phyloP scores from a whole-genome alignment of 2,797 vertebrate genomes.

The Cynopterus sphinx region DNA sequence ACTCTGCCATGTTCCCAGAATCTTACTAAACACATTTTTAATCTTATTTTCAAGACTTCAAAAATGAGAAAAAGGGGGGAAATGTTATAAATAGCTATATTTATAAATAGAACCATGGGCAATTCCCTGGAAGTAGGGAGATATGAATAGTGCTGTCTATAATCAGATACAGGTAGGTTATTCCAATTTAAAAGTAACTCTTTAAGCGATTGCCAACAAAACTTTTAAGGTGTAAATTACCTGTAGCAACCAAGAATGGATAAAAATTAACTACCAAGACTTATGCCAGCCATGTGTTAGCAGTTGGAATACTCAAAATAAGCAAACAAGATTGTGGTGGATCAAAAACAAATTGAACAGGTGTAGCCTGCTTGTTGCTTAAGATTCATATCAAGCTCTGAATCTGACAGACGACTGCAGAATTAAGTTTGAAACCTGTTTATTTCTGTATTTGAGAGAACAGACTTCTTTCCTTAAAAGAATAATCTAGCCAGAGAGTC shows the following conservation, averaged over 20 bases:
- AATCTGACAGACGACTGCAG: background rate
- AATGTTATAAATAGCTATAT: background rate
- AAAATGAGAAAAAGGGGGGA: background rate
- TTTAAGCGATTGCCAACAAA: background rate
- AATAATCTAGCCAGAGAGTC: background rate
- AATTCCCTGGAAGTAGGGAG: background rate
- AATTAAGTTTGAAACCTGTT: background rate
- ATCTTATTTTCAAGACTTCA: background rate
- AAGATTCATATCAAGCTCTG: background rate
- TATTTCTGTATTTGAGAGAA: background rate
- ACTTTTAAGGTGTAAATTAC: background rate
- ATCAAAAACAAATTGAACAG: slow-evolving; percentile 8
- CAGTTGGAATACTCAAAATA: background rate
- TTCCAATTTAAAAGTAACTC: slow-evolving; percentile 30
- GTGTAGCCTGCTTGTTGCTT: background rate
- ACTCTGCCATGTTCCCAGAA: too few species aligned
- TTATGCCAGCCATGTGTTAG: background rate
- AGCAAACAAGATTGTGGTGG: background rate
- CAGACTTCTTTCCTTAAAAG: background rate
- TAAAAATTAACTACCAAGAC: slow-evolving; percentile 20
- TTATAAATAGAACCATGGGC: background rate
- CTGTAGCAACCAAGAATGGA: background rate
- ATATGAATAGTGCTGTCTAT: background rate
- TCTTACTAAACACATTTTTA: slow-evolving; percentile 9
- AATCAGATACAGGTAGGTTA: background rate